Evolutionary conservation across 2,797 vertebrate species (phyloP).

Genomic region (Paguma larvata): DNA sequence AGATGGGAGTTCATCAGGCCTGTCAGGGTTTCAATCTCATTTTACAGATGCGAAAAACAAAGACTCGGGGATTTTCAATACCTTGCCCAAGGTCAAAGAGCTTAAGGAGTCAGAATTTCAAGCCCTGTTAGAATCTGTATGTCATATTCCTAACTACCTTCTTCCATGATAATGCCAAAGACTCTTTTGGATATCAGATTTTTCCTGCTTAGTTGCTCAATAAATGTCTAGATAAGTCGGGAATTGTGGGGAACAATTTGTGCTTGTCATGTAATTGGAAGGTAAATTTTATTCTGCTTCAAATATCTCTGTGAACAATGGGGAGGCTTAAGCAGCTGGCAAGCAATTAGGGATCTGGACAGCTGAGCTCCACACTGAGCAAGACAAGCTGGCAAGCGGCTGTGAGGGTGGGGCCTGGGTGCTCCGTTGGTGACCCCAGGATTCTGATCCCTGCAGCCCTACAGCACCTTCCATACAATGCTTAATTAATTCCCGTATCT

Average conservation of each 20-base stretch:
- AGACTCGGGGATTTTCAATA: not conserved
- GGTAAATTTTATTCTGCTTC: constrained; percentile 58
- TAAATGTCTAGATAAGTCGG: constrained; percentile 3
- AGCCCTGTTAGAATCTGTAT: not conserved
- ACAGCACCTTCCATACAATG: not conserved
- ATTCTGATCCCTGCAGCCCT: constrained; percentile 50
- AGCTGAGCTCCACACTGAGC: constrained; percentile 23
- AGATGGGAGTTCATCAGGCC: not conserved
- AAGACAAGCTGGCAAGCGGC: constrained; percentile 5
- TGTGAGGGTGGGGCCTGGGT: not conserved
- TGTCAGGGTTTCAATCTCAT: constrained; percentile 17
- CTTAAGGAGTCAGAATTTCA: not conserved
- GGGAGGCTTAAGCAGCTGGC: constrained; percentile 46
- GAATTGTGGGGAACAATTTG: not conserved
- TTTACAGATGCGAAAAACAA: constrained; percentile 34
- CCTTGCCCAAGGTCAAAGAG: not conserved
- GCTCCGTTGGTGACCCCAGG: not conserved
- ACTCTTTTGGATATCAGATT: constrained; percentile 9
- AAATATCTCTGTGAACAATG: constrained; percentile 46
- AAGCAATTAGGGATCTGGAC: constrained; percentile 49
- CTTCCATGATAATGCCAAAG: not conserved
- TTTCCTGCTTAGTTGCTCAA: constrained; percentile 10
- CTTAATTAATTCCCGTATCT: constrained; percentile 44
- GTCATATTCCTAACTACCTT: not conserved
- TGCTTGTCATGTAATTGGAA: constrained; percentile 1